Conservation (phyloP, 1,140 invertebrate genomes). For the Drosophila subpulchrella region DNA sequence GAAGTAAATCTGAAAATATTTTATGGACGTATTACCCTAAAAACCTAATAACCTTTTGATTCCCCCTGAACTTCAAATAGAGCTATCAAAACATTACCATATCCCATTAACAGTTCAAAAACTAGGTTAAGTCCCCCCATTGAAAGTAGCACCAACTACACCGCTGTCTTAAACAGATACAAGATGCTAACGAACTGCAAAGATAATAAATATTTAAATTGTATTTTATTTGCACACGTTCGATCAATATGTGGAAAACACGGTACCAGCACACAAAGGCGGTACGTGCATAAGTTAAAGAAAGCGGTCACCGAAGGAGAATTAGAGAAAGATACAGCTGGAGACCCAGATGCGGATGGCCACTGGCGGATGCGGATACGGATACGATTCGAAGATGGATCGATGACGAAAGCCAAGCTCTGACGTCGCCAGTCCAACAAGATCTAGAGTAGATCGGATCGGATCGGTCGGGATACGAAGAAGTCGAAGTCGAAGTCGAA, state of each 20-base stretch:
- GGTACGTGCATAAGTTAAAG: slow-evolving; percentile 53
- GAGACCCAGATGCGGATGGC: slow-evolving; percentile 9
- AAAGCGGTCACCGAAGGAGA: slow-evolving; percentile 37
- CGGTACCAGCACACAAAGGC: slow-evolving; percentile 14
- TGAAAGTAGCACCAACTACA: background rate
- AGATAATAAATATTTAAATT: slow-evolving; percentile 84
- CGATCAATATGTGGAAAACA: slow-evolving; percentile 78
- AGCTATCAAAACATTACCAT: too few species aligned
- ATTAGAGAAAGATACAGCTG: slow-evolving; percentile 19
- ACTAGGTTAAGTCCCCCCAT: slow-evolving; percentile 13
- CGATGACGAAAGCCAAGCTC: slow-evolving; percentile 57
- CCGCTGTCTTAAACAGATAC: slow-evolving; percentile 69
- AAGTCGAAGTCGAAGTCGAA: background rate
- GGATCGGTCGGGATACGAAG: slow-evolving; percentile 2
- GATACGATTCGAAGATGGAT: slow-evolving; percentile 22
- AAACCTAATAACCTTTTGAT: too few species aligned
- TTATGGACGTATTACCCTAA: too few species aligned
- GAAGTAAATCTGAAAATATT: too few species aligned
- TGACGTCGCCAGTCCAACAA: slow-evolving; percentile 31
- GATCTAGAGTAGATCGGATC: slow-evolving; percentile 52
- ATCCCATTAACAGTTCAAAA: too few species aligned
- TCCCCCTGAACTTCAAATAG: background rate
- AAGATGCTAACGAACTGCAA: slow-evolving; percentile 84
- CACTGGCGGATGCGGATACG: slow-evolving; percentile 62
- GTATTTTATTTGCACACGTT: slow-evolving; percentile 83